Evolutionary conservation across 2,888 invertebrate species (phyloP), one percentile per base, ranked within the genome.

Genomic region (Chymomyza amoena): DNA sequence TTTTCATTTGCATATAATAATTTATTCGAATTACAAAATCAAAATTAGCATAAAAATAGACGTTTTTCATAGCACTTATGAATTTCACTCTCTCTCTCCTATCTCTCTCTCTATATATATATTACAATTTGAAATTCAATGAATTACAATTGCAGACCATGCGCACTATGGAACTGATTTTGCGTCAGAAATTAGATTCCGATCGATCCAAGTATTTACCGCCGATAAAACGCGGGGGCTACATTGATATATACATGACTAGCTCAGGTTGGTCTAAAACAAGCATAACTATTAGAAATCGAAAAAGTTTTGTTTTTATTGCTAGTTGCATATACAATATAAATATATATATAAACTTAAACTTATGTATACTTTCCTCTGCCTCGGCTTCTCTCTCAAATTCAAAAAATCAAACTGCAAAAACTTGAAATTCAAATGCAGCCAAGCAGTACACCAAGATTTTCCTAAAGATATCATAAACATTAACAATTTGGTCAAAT

Each of bases 201-300:
- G 93, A 93, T 91, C 94, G 96, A 92, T 94, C 95, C 91, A 96
- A 96, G 93, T 93, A 95, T 92, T 95, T 96, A 91, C 96, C 96
- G 90, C 94, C 96, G 81, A 94, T 96, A 92, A 96, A 95, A 93
- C 93, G 96, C 92, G 96, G 96, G 92, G 95, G 95, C 92, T 94
- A 94, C 92, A 94, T 95, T 92, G 96, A 96, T 93, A 95, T 96
- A 91, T 96, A 96, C 93, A 94, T 96, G 92, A 96, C 96, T 92
- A 96, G 96, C 92, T 96, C 96, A 96, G 96, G 96, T 96, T 94
- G 94, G 89, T 90, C 89, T 66, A 75, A 70, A 64, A 50, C n/a
- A n/a, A 66, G 51, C 39, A 25, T 51, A 28, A 28, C 36, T 25
- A 25, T 25, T 32, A 57, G 20, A 57, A 20, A 18, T 18, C 18